Base-by-base conservation (phyloP, 2,113 vertebrate species). In the Channa argus region DNA sequence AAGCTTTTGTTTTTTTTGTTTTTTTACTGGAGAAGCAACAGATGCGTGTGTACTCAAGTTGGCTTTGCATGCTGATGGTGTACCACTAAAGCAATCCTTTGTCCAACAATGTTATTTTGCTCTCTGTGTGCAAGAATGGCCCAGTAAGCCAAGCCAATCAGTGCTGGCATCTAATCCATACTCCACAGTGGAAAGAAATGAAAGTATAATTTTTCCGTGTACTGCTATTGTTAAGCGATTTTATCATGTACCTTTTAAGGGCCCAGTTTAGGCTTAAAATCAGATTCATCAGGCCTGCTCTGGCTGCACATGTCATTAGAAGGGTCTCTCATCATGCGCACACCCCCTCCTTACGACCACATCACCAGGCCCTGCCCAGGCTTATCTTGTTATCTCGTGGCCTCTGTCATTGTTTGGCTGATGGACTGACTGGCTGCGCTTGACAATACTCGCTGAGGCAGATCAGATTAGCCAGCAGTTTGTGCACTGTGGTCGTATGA, bases 401-500 rank as follows among this genome's bases (percentile, higher is more conserved):
- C 75, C 79, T 83, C 77, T 74, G 54, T 77, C 79, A 65, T 82
- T 83, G 74, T 88, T 71, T 75, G 56, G 68, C 60, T 78, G 82
- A 88, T 86, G 71, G 73, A 80, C 75, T 74, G 87, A 82, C 75
- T 60, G 53, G 24, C 71, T 89, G 83, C 81, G 77, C 83, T 82
- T 77, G 74, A 85, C 86, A 85, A 86, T 71, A 70, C 3, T 77
- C 65, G 58, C 61, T 79, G 43, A 43, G 69, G 70, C 66, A 73
- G 70, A 89, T 90, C 67, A 76, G 77, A 89, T 88, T 85, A 90
- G 82, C 74, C 49, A 68, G 78, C 88, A 83, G 72, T 81, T 73
- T 88, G 75, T 54, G 24, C 37, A 24, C 36, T 8, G 58, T 58
- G 63, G 50, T 75, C 82, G 66, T 72, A 70, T 56, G 60, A 45